These are phyloP conservation scores for Phrixothrix hirtus DNA, from an alignment of 2,888 invertebrate species.

Conservation along the genomic window DNA sequence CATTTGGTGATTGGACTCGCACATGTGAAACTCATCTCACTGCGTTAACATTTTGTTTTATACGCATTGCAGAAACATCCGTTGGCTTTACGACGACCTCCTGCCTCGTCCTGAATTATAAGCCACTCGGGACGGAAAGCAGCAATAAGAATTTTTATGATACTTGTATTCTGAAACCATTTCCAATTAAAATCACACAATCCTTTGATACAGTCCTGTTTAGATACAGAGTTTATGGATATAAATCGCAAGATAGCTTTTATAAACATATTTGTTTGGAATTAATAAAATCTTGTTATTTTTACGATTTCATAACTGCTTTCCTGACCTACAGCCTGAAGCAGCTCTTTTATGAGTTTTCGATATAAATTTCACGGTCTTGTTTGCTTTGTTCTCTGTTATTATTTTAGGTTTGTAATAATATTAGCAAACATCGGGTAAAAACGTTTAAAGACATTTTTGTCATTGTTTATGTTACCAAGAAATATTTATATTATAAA, in stretches of 20 bases:
- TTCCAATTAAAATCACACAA: constrained; percentile 19
- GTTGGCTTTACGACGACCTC: constrained; percentile 28
- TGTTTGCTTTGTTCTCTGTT: neutral
- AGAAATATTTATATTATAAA: no score
- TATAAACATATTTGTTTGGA: neutral
- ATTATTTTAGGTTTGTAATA: neutral
- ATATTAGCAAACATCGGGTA: no score
- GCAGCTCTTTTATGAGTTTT: neutral
- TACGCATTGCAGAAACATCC: constrained; percentile 31
- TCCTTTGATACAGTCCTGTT: constrained; percentile 5
- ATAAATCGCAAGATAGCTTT: neutral
- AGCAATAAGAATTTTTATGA: constrained; percentile 30
- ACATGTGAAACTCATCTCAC: constrained; percentile 27
- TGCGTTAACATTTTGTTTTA: constrained; percentile 31
- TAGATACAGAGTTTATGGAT: neutral
- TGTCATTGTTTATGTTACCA: no score
- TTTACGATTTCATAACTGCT: neutral
- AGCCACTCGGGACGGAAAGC: constrained; percentile 19
- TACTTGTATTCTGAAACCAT: constrained; percentile 16
- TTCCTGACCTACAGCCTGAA: neutral
- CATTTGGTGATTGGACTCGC: constrained; percentile 26
- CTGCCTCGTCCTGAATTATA: constrained; percentile 27
- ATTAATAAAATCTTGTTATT: neutral
- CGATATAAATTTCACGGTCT: neutral
- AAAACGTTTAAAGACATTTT: no score